Evolutionary conservation across 2,797 vertebrate species (phyloP).

Genomic region (Acanthurus tractus): DNA sequence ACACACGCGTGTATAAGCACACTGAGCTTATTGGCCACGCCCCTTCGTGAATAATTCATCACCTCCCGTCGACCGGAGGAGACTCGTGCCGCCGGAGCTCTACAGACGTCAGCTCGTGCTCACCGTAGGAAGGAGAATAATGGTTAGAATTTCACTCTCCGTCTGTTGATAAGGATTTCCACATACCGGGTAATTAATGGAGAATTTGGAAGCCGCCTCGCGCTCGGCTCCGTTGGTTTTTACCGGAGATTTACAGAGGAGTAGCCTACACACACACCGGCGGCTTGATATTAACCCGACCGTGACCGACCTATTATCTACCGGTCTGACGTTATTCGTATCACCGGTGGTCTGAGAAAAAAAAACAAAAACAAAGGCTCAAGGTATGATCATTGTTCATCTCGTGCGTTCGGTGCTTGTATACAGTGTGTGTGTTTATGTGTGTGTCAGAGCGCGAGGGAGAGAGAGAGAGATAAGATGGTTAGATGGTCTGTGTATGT

Average conservation of each 20-base stretch:
- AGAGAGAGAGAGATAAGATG: slow-evolving; percentile 5
- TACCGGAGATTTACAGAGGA: slow-evolving; percentile 51
- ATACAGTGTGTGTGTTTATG: not conserved
- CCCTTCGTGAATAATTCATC: slow-evolving; percentile 72
- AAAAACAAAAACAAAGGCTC: not conserved
- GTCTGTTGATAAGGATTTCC: not conserved
- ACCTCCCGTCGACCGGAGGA: slow-evolving; percentile 51
- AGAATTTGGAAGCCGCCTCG: slow-evolving; percentile 29
- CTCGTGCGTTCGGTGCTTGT: not conserved
- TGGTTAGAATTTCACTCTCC: not conserved
- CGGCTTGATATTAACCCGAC: slow-evolving; percentile 50
- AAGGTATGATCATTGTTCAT: slow-evolving; percentile 10
- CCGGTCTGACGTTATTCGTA: slow-evolving; percentile 14
- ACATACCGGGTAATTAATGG: slow-evolving; percentile 40
- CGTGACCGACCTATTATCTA: slow-evolving; percentile 61
- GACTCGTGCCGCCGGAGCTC: slow-evolving; percentile 63
- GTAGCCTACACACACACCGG: slow-evolving; percentile 27
- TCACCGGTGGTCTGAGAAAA: not conserved
- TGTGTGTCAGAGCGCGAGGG: slow-evolving; percentile 6
- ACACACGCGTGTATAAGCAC: not conserved
- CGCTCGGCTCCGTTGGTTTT: slow-evolving; percentile 20
- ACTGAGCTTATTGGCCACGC: slow-evolving; percentile 45
- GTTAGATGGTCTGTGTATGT: not conserved
- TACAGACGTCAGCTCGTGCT: slow-evolving; percentile 57
- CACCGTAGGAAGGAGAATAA: slow-evolving; percentile 45